Percentiles rank a stretch among this genome's conserved stretches.
Conservation (phyloP, 1,140 invertebrate genomes). For the Penaeus japonicus region DNA sequence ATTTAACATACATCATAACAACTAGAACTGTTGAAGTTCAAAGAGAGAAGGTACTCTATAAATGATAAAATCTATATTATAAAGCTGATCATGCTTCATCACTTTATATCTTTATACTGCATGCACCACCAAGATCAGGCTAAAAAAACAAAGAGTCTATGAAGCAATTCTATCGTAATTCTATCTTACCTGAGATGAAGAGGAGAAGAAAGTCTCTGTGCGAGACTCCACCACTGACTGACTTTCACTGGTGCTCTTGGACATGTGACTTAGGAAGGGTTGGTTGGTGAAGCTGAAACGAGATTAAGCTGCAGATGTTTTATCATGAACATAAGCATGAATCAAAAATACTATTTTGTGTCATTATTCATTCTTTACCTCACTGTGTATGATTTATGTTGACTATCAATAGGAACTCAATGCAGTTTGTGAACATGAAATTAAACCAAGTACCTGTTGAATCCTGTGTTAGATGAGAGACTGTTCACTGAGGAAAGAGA, state of each 20-base stretch:
- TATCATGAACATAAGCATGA: neutral
- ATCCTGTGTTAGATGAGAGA: neutral
- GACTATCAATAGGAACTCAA: neutral
- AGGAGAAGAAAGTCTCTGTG: conserved; percentile 4
- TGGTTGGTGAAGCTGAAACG: too few relatives aligned
- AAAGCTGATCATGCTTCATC: too few relatives aligned
- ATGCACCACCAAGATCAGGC: too few relatives aligned
- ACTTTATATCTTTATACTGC: too few relatives aligned
- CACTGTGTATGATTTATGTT: neutral
- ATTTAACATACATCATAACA: too few relatives aligned
- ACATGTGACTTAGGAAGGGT: neutral
- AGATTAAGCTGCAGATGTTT: neutral
- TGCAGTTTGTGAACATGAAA: neutral
- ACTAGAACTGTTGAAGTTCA: too few relatives aligned
- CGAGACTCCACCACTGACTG: conserved; percentile 1
- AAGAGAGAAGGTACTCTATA: too few relatives aligned
- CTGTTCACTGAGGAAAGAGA: conserved; percentile 28
- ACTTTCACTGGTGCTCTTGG: neutral
- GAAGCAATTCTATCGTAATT: too few relatives aligned
- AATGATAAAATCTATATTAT: too few relatives aligned
- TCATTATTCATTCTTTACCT: neutral
- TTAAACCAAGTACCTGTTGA: conserved; percentile 3
- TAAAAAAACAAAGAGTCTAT: neutral
- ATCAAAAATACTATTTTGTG: neutral
- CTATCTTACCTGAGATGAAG: conserved; percentile 23